Evolutionary conservation across 2,888 invertebrate species (phyloP), one percentile per base, ranked within the genome.

Genomic region (Zhuqinia jingwanae): DNA sequence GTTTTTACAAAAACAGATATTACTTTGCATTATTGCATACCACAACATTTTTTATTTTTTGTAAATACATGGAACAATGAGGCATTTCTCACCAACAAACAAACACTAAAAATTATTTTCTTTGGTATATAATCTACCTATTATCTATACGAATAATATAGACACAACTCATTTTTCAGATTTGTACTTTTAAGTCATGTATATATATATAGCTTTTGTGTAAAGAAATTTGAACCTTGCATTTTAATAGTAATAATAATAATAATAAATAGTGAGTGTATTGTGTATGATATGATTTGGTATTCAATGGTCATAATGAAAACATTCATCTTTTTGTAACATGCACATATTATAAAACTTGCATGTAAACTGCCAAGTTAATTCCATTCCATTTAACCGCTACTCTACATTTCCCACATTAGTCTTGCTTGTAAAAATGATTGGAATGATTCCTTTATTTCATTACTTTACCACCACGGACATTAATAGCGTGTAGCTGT

Each of bases 381-480:
- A 60, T 60, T 20, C 27, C 65, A 65, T n/a, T n/a, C n/a, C n/a
- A n/a, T n/a, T n/a, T 65, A 65, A 65, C 47, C 25, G 70, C 70
- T 70, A n/a, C 50, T 70, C 45, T 45, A 10, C 70, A 47, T 70
- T 68, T 70, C 87, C 87, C 87, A 87, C 87, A 87, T 87, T 87
- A 87, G 87, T 83, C 65, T 75, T 84, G 65, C 83, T 84, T 53
- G 65, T 75, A 87, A 76, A 87, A 82, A 68, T n/a, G n/a, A n/a
- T 82, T 75, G 75, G 53, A 56, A 36, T 56, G 75, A 36, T 65
- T 65, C 65, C 22, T 13, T 27, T 22, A 47, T 45, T 70, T 70
- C 22, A 6, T 50, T 36, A 36, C 36, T 25, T 47, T n/a, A 10
- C 2, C 3, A 20, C 22, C n/a, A 45, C 36, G 20, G n/a, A n/a